Conservation (phyloP, 2,888 invertebrate genomes). For the Malacosoma neustria region DNA sequence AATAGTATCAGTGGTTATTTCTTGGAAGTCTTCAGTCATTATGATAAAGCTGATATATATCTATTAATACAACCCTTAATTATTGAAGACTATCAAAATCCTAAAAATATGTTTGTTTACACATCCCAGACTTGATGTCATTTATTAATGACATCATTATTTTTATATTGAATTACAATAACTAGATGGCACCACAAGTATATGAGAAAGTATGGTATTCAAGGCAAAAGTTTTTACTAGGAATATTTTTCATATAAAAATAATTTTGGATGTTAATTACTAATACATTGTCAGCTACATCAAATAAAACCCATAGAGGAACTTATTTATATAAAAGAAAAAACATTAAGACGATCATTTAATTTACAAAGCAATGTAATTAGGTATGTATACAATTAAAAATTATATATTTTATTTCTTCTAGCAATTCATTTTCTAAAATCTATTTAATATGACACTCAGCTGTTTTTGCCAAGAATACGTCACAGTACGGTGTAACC, state of each 20-base stretch:
- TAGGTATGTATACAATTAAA: no score
- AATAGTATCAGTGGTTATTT: background rate
- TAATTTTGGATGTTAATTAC: no score
- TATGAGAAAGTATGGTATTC: background rate
- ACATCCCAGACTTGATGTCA: background rate
- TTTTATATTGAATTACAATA: background rate
- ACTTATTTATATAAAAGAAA: no score
- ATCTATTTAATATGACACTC: no score
- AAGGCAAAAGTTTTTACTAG: background rate
- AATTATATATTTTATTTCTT: no score
- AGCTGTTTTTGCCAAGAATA: conserved; percentile 1
- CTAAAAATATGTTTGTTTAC: background rate
- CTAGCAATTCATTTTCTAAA: no score
- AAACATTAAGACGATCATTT: no score
- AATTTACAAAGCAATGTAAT: no score
- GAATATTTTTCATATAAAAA: background rate
- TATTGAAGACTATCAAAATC: background rate
- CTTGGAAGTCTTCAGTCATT: conserved; percentile 1
- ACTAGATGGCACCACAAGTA: conserved; percentile 2
- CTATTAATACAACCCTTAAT: background rate
- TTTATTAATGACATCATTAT: background rate
- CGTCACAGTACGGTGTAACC: background rate
- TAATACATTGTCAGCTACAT: no score
- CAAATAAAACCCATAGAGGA: no score
- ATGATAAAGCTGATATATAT: background rate